Evolutionary conservation across 2,888 invertebrate species (phyloP).

Genomic region (Perithous albicinctus): DNA sequence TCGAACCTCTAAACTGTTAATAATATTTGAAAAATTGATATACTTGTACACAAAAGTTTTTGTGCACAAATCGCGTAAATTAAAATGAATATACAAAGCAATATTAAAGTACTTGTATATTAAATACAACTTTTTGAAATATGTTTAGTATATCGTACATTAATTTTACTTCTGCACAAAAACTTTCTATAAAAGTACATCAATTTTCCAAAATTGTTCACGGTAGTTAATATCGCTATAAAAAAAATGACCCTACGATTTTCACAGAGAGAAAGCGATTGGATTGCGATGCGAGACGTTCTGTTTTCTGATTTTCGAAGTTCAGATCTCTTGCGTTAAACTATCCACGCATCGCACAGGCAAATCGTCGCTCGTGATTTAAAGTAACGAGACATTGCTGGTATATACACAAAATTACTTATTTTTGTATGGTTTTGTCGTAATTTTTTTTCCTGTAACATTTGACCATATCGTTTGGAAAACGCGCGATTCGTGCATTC

Average conservation of each 20-base stretch:
- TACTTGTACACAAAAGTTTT: no score
- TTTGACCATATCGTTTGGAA: neutral
- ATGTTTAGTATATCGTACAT: no score
- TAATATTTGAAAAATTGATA: no score
- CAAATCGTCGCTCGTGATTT: conserved; percentile 49
- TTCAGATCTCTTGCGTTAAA: conserved; percentile 24
- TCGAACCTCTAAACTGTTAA: no score
- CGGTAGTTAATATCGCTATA: conserved; percentile 54
- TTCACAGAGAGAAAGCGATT: conserved; percentile 27
- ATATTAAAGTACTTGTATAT: no score
- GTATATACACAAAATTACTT: conserved; percentile 63
- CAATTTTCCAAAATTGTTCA: no score
- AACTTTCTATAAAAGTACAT: no score
- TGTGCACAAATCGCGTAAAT: no score
- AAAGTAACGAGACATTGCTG: conserved; percentile 47
- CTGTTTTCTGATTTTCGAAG: neutral
- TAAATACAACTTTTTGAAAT: no score
- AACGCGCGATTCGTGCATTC: conserved; percentile 4
- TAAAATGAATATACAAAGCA: no score
- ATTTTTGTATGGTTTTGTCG: neutral
- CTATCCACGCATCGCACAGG: neutral
- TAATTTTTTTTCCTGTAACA: neutral
- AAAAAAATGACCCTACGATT: conserved; percentile 40
- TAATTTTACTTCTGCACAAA: no score
- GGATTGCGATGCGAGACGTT: conserved; percentile 17